phyloP scores from a whole-genome alignment of 2,113 vertebrate species.

The Hemiscyllium ocellatum region DNA sequence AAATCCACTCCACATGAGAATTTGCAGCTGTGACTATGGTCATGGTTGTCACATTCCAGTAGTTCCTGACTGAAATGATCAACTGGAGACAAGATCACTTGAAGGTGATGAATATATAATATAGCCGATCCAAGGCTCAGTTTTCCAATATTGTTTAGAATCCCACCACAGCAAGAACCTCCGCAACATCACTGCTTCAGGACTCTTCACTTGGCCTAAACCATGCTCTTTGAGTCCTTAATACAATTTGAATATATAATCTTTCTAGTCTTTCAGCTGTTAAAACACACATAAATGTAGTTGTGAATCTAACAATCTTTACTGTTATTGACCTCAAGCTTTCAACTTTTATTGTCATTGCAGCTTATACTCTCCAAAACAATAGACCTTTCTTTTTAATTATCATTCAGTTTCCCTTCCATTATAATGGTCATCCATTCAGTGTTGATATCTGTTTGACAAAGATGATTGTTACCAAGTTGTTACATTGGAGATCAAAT shows the following conservation, averaged over 20 bases:
- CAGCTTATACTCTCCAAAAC: background rate
- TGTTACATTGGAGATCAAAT: background rate
- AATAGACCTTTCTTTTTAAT: background rate
- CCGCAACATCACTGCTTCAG: background rate
- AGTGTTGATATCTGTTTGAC: background rate
- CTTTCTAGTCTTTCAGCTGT: background rate
- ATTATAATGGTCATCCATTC: background rate
- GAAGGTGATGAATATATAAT: too few relatives aligned
- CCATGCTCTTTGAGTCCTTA: background rate
- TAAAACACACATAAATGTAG: background rate
- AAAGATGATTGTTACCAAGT: background rate
- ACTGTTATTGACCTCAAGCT: background rate
- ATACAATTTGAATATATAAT: background rate
- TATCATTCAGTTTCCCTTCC: background rate
- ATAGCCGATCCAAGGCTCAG: too few relatives aligned
- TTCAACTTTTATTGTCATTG: background rate
- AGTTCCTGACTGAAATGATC: too few relatives aligned
- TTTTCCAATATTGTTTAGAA: too few relatives aligned
- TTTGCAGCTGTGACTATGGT: too few relatives aligned
- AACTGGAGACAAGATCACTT: too few relatives aligned
- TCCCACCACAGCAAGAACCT: too few relatives aligned
- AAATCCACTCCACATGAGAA: too few relatives aligned
- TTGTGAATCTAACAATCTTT: too few relatives aligned
- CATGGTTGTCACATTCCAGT: too few relatives aligned
- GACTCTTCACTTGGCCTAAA: background rate